phyloP scores from a whole-genome alignment of 2,888 invertebrate genomes.

The Acheta domesticus region DNA sequence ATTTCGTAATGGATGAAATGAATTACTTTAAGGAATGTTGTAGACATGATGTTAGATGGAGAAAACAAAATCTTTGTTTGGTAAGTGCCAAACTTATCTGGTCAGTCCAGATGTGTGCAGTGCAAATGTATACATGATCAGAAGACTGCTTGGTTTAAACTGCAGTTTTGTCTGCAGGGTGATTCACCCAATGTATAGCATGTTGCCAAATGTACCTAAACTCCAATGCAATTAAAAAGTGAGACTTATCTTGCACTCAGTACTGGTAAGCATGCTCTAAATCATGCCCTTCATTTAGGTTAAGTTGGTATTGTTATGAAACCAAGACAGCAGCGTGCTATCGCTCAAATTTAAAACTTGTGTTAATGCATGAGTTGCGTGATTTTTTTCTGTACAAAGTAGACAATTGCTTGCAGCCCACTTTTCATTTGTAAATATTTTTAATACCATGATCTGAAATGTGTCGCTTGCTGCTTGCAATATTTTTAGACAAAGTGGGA shows the following conservation, averaged over 20 bases:
- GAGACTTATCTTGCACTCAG: background rate
- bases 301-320: background rate
- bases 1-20: background rate
- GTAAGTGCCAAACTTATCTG: slow-evolving; percentile 3
- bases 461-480: slow-evolving; percentile 5
- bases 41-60: background rate
- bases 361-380: background rate
- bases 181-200: background rate
- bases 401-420: background rate
- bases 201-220: background rate
- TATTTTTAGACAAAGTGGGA: background rate
- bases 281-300: background rate
- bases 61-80: slow-evolving; percentile 11
- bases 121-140: background rate
- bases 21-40: background rate
- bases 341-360: slow-evolving; percentile 11
- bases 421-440: background rate
- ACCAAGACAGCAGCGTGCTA: slow-evolving; percentile 10
- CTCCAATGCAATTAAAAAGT: background rate
- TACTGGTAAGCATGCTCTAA: background rate
- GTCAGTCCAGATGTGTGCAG: background rate
- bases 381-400: slow-evolving; percentile 1
- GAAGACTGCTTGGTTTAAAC: slow-evolving; percentile 1
- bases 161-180: background rate
- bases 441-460: slow-evolving; percentile 18